These are phyloP conservation scores for Troides aeacus DNA, from an alignment of 2,888 invertebrate genomes.

Conservation along the genomic window DNA sequence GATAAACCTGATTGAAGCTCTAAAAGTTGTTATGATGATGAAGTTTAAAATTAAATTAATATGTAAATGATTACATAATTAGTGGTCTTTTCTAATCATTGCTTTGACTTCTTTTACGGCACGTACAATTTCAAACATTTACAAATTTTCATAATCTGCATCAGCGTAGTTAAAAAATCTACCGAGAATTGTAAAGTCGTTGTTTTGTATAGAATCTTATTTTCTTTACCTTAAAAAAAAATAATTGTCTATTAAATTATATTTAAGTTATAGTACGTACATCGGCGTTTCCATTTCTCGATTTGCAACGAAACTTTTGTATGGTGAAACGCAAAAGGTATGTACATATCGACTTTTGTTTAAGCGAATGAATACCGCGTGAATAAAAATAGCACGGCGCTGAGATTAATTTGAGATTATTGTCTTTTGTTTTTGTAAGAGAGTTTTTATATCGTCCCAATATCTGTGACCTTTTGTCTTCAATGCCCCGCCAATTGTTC, in stretches of 20 bases:
- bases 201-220: background rate
- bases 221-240: background rate
- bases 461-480: conserved; percentile 29
- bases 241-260: background rate
- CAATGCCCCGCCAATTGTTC: conserved; percentile 19
- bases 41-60: background rate
- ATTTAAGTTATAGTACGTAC: background rate
- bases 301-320: conserved; percentile 28
- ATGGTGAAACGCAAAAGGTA: conserved; percentile 17
- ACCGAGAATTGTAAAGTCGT: background rate
- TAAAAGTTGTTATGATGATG: background rate
- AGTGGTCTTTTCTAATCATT: too few species aligned
- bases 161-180: background rate
- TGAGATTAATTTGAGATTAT: conserved; percentile 31
- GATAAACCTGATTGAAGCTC: background rate
- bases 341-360: conserved; percentile 28
- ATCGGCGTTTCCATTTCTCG: conserved; percentile 20
- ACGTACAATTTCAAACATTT: too few species aligned
- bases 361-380: conserved; percentile 24
- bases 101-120: too few species aligned
- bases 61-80: background rate
- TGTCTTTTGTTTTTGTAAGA: conserved; percentile 29
- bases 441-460: conserved; percentile 28
- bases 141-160: too few species aligned
- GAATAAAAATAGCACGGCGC: conserved; percentile 25